Conservation (phyloP, 2,888 invertebrate genomes). For the Micoletzkya japonica region DNA sequence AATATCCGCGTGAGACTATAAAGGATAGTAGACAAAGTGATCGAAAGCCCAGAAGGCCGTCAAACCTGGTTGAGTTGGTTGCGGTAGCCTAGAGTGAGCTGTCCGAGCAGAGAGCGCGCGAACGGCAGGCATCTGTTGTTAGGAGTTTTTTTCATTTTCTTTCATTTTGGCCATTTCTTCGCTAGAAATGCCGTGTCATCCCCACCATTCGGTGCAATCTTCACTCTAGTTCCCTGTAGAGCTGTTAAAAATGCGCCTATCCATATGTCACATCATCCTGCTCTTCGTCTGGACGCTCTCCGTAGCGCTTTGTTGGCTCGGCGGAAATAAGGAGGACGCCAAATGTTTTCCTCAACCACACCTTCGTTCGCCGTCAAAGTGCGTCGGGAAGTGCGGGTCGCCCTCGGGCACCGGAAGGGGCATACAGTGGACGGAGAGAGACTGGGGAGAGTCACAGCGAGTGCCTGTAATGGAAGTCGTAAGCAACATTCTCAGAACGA, state of each 20-base stretch:
- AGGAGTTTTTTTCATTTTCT: too few relatives aligned
- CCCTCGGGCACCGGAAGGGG: constrained; percentile 86
- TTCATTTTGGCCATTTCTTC: too few relatives aligned
- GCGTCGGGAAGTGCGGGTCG: constrained; percentile 78
- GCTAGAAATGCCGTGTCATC: too few relatives aligned
- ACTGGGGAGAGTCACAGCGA: constrained; percentile 79
- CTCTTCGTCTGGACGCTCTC: constrained; percentile 71
- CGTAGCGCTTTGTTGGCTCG: too few relatives aligned
- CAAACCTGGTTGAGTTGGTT: constrained; percentile 35
- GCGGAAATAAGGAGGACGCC: background rate
- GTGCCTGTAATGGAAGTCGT: constrained; percentile 30
- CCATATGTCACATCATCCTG: background rate
- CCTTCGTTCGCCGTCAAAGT: constrained; percentile 22
- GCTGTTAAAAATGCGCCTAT: background rate
- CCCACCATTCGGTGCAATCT: background rate
- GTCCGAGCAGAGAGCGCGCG: constrained; percentile 89
- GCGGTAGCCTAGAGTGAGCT: constrained; percentile 73
- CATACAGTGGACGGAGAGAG: constrained; percentile 89
- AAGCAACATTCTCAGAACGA: background rate
- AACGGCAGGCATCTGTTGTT: constrained; percentile 81
- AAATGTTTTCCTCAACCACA: background rate
- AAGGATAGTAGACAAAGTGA: background rate
- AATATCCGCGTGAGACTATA: background rate
- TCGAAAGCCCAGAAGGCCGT: background rate
- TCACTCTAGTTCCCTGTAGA: background rate